phyloP scores from a whole-genome alignment of 35 echinoderm and acorn worm species.

The Eucidaris tribuloides region DNA sequence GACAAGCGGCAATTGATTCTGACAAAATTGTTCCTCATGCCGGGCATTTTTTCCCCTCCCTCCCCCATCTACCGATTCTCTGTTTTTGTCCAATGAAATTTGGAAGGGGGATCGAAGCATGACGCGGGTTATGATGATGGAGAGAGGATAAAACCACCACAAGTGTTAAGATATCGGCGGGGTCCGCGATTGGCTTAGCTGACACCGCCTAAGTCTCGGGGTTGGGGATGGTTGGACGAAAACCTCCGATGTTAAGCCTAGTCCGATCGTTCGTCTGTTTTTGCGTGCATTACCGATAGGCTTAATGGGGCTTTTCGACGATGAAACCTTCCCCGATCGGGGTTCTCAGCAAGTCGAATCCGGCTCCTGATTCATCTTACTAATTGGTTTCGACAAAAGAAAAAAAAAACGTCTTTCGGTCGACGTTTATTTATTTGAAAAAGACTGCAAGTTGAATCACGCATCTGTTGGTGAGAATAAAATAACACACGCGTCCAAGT shows the following conservation, averaged over 20 bases:
- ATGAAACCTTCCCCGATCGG: not conserved
- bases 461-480: constrained; percentile 22
- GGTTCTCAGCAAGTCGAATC: not conserved
- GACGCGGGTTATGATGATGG: too few relatives aligned
- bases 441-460: not conserved
- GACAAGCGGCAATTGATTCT: not conserved
- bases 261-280: not conserved
- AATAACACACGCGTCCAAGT: constrained; percentile 19
- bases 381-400: constrained; percentile 13
- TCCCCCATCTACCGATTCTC: too few relatives aligned
- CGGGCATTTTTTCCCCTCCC: too few relatives aligned
- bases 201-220: too few relatives aligned
- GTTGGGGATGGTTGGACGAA: too few relatives aligned
- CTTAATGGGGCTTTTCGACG: not conserved
- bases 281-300: constrained; percentile 10
- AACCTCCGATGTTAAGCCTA: not conserved
- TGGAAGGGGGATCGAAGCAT: too few relatives aligned
- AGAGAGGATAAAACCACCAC: too few relatives aligned
- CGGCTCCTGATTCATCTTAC: not conserved
- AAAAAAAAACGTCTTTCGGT: not conserved
- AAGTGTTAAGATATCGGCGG: too few relatives aligned
- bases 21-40: not conserved
- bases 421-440: constrained; percentile 34
- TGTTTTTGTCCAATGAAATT: too few relatives aligned
- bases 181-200: too few relatives aligned